A percentile compares a stretch with the other conserved stretches of the same genome.
Conservation (phyloP, 2,113 vertebrate species). For the Halcyon malimbica region DNA sequence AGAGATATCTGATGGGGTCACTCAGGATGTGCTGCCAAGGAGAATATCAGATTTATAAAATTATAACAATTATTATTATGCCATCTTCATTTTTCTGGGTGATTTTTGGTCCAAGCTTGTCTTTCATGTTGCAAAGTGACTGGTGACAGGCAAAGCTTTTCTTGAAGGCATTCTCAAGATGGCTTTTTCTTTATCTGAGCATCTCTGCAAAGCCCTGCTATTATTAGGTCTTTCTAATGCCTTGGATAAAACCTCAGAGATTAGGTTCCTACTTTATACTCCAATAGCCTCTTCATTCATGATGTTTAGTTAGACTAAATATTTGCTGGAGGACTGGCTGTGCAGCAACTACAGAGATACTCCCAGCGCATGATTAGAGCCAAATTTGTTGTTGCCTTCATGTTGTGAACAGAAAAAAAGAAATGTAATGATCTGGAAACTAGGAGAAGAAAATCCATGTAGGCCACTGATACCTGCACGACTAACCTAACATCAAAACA, state of each 20-base stretch:
- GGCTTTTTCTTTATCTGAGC: constrained; percentile 25
- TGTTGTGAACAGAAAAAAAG: not conserved
- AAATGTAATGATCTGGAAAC: not conserved
- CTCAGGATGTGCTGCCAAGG: not conserved
- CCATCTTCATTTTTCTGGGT: not conserved
- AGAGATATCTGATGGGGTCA: not conserved
- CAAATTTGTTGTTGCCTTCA: not conserved
- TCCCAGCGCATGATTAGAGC: not conserved
- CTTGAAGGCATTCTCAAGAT: constrained; percentile 36
- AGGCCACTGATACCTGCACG: not conserved
- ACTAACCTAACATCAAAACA: not conserved
- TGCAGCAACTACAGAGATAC: not conserved
- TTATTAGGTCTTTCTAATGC: constrained; percentile 54
- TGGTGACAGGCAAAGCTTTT: not conserved
- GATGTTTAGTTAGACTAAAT: constrained; percentile 56
- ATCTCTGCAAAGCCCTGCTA: constrained; percentile 49
- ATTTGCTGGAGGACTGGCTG: constrained; percentile 43
- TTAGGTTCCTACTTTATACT: constrained; percentile 37
- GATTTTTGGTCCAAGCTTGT: not conserved
- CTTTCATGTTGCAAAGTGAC: not conserved
- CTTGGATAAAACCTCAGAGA: constrained; percentile 53
- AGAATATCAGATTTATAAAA: not conserved
- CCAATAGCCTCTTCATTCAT: constrained; percentile 43
- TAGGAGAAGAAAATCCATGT: not conserved
- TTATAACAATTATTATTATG: not conserved